Evolutionary conservation across 1,140 invertebrate genomes (phyloP).

Genomic region (Procambarus virginalis): DNA sequence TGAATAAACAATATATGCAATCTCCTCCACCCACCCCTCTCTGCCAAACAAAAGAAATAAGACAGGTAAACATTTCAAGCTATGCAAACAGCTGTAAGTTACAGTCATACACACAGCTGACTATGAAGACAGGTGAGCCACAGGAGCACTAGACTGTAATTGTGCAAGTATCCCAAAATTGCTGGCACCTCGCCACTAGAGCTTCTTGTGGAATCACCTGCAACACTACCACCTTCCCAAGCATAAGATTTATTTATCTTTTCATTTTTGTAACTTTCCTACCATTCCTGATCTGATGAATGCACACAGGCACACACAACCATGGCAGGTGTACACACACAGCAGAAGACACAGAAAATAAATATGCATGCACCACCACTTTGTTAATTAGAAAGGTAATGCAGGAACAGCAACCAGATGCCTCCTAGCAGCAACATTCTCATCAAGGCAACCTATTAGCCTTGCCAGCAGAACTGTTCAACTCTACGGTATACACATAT

Average conservation of each 20-base stretch:
- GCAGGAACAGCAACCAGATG: background rate
- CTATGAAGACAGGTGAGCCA: background rate
- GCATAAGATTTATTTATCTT: background rate
- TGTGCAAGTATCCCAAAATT: conserved; percentile 41
- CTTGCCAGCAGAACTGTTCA: background rate
- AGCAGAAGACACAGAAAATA: background rate
- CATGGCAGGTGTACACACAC: background rate
- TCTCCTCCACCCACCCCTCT: too few relatives aligned
- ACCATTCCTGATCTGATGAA: background rate
- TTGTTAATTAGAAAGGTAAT: background rate
- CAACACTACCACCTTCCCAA: background rate
- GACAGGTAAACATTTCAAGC: too few relatives aligned
- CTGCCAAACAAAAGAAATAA: too few relatives aligned
- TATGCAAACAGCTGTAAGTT: too few relatives aligned
- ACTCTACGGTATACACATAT: background rate
- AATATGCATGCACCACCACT: background rate
- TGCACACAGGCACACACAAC: background rate
- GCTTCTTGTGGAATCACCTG: conserved; percentile 5
- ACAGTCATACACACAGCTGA: too few relatives aligned
- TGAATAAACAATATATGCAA: too few relatives aligned
- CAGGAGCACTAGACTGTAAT: background rate
- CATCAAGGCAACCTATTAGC: background rate
- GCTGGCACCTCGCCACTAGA: conserved; percentile 40
- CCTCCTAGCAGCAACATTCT: background rate
- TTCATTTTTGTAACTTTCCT: background rate